These are phyloP conservation scores for Abramis brama DNA, from an alignment of 2,113 vertebrate genomes.

Conservation along the genomic window DNA sequence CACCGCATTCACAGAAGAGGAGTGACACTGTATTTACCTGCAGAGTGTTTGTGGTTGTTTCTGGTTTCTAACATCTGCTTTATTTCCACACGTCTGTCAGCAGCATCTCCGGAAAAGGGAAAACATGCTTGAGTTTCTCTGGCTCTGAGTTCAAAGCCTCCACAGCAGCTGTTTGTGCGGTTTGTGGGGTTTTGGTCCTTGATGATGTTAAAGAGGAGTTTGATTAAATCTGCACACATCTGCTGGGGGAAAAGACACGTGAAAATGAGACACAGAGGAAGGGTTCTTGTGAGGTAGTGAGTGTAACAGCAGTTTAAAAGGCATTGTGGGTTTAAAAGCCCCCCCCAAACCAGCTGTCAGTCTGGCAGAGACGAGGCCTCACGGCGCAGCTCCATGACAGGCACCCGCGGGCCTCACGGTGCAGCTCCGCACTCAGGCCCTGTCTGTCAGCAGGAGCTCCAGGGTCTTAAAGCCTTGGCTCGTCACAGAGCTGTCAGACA, in stretches of 20 bases:
- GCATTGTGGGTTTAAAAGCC: background rate
- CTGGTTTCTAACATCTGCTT: background rate
- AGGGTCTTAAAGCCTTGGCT: background rate
- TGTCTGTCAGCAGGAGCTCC: background rate
- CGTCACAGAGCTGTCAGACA: background rate
- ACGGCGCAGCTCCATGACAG: background rate
- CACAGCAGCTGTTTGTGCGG: constrained; percentile 70
- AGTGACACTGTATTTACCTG: background rate
- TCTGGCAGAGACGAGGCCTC: background rate
- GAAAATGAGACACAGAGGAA: constrained; percentile 20
- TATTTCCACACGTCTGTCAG: background rate
- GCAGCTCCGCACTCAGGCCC: constrained; percentile 7
- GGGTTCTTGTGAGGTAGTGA: background rate
- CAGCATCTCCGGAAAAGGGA: background rate
- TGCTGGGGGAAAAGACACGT: constrained; percentile 46
- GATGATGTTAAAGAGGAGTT: constrained; percentile 66
- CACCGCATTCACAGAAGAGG: background rate
- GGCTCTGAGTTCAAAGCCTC: constrained; percentile 67
- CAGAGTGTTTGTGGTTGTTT: background rate
- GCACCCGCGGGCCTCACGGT: background rate
- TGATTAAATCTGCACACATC: constrained; percentile 71
- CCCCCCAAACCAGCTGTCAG: background rate
- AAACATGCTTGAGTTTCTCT: constrained; percentile 36
- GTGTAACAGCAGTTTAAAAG: background rate
- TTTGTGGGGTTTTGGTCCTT: constrained; percentile 64